These are phyloP conservation scores for Trachops cirrhosus DNA, from an alignment of 2,797 vertebrate genomes.

Conservation along the genomic window DNA sequence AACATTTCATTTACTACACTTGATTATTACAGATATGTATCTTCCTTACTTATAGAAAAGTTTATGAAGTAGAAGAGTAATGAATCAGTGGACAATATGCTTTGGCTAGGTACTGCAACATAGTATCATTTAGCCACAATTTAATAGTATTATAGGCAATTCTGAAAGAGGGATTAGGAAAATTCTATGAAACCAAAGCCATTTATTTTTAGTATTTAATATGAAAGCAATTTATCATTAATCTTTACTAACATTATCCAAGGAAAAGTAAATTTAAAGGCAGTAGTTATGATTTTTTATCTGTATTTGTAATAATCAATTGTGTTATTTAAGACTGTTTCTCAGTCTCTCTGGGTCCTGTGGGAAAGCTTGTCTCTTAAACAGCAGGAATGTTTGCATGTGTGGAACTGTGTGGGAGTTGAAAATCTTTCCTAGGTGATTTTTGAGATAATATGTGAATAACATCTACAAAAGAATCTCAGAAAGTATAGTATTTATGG, in stretches of 20 bases:
- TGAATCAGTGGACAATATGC: background rate
- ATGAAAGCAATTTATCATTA: background rate
- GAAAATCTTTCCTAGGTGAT: background rate
- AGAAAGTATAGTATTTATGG: background rate
- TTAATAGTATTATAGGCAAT: background rate
- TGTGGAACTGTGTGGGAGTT: background rate
- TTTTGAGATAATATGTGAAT: background rate
- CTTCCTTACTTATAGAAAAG: background rate
- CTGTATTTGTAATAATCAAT: background rate
- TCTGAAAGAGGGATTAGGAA: background rate
- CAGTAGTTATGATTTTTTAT: background rate
- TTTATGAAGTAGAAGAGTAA: background rate
- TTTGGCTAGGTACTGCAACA: background rate
- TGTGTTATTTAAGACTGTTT: background rate
- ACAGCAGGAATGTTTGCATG: background rate
- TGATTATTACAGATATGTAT: conserved; percentile 30
- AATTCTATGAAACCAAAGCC: background rate
- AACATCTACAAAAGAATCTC: background rate
- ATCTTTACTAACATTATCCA: background rate
- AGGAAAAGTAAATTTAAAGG: background rate
- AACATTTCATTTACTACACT: background rate
- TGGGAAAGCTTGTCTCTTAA: background rate
- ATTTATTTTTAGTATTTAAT: background rate
- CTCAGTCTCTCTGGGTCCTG: background rate
- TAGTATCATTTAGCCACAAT: background rate